These are phyloP conservation scores for Ceratina calcarata DNA, from an alignment of 1,140 invertebrate genomes.

Conservation along the genomic window DNA sequence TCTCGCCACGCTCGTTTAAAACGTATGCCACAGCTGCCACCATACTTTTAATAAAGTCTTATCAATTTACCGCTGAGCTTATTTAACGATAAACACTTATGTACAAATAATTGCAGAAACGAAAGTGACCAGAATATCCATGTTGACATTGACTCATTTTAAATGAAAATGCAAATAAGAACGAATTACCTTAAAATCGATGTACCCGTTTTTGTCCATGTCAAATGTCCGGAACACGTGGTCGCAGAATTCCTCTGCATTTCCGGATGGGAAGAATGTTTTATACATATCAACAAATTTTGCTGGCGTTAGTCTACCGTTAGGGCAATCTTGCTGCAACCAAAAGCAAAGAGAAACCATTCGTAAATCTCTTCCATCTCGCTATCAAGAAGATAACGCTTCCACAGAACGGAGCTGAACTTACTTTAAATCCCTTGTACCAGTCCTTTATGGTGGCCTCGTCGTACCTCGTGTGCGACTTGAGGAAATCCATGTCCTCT, in stretches of 20 bases:
- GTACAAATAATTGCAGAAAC: too few species aligned
- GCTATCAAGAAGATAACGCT: neutral
- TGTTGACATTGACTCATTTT: neutral
- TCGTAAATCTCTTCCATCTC: too few species aligned
- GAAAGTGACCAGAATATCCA: neutral
- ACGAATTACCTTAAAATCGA: slow-evolving; percentile 93
- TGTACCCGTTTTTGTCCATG: slow-evolving; percentile 99
- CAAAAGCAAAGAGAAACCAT: neutral
- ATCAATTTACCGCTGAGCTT: too few species aligned
- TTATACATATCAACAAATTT: slow-evolving; percentile 99
- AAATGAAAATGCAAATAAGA: neutral
- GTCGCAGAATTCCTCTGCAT: slow-evolving; percentile 99
- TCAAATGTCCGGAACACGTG: slow-evolving; percentile 99
- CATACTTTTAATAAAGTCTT: neutral
- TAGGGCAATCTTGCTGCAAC: slow-evolving; percentile 99
- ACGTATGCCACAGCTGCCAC: neutral
- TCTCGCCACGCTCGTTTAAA: neutral
- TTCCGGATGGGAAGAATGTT: slow-evolving; percentile 99
- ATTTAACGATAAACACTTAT: too few species aligned
- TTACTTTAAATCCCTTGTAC: slow-evolving; percentile 98
- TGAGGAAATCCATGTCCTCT: slow-evolving; percentile 98
- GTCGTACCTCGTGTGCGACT: slow-evolving; percentile 96
- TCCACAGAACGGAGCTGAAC: slow-evolving; percentile 56
- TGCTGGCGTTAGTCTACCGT: slow-evolving; percentile 96
- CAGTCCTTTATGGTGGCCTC: slow-evolving; percentile 98